Evolutionary conservation across 1,140 invertebrate genomes (phyloP).

Genomic region (Idris sp.): DNA sequence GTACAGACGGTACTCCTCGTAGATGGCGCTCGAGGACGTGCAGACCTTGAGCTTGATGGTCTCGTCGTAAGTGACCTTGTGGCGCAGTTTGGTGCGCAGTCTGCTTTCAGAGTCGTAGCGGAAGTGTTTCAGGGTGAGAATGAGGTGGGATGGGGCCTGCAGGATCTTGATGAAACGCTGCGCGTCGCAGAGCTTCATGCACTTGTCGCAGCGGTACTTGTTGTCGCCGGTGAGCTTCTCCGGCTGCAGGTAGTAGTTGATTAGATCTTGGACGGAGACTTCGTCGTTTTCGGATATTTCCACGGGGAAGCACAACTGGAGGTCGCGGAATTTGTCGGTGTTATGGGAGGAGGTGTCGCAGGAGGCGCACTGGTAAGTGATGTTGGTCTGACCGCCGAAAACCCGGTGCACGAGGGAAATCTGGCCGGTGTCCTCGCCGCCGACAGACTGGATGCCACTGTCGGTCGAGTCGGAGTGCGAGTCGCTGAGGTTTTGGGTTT

Average conservation of each 20-base stretch:
- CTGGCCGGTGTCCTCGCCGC: slow-evolving; percentile 70
- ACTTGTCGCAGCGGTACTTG: slow-evolving; percentile 88
- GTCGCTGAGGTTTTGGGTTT: slow-evolving; percentile 72
- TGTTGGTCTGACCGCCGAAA: slow-evolving; percentile 86
- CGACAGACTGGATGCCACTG: slow-evolving; percentile 77
- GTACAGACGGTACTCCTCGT: slow-evolving; percentile 84
- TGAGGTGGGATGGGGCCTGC: slow-evolving; percentile 85
- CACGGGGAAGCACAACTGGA: slow-evolving; percentile 89
- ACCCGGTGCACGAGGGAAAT: slow-evolving; percentile 81
- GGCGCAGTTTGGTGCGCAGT: slow-evolving; percentile 85
- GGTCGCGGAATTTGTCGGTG: slow-evolving; percentile 87
- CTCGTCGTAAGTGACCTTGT: slow-evolving; percentile 83
- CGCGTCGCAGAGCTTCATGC: slow-evolving; percentile 86
- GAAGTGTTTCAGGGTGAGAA: slow-evolving; percentile 89
- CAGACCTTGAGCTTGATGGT: slow-evolving; percentile 76
- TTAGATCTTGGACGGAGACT: slow-evolving; percentile 83
- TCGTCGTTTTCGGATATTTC: slow-evolving; percentile 77
- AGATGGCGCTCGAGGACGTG: slow-evolving; percentile 66
- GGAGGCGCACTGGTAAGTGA: slow-evolving; percentile 84
- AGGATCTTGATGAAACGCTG: slow-evolving; percentile 85
- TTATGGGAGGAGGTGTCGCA: slow-evolving; percentile 85
- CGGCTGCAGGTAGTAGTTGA: slow-evolving; percentile 86
- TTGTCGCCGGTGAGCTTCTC: slow-evolving; percentile 90
- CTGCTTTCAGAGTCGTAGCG: slow-evolving; percentile 86
- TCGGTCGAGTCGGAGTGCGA: slow-evolving; percentile 77